These are phyloP conservation scores for Chrysochloris asiatica DNA, from an alignment of 2,113 vertebrate genomes.

Conservation along the genomic window DNA sequence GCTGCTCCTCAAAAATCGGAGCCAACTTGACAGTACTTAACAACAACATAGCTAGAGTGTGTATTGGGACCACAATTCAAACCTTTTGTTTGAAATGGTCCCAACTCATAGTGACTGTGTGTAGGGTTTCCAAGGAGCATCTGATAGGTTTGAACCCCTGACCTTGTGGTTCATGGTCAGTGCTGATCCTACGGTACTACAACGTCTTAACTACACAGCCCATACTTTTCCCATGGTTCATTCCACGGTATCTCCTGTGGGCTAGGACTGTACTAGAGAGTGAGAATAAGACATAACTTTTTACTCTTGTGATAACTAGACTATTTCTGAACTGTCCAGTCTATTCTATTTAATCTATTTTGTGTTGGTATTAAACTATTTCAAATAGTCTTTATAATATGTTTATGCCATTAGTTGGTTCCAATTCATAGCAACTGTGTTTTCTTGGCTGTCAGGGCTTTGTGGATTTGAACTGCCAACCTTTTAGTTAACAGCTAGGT, in stretches of 20 bases:
- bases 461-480: not conserved
- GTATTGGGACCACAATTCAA: too few relatives aligned
- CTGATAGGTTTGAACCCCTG: too few relatives aligned
- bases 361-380: not conserved
- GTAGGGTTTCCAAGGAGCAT: too few relatives aligned
- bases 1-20: too few relatives aligned
- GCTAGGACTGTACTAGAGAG: not conserved
- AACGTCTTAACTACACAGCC: not conserved
- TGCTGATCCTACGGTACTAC: too few relatives aligned
- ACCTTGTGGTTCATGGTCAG: too few relatives aligned
- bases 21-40: too few relatives aligned
- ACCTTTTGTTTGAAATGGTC: too few relatives aligned
- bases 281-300: not conserved
- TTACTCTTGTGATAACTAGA: slow-evolving; percentile 14
- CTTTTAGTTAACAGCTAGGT: not conserved
- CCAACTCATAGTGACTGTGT: too few relatives aligned
- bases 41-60: too few relatives aligned
- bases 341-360: not conserved
- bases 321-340: not conserved
- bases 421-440: not conserved
- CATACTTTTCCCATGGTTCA: slow-evolving; percentile 4
- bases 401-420: not conserved
- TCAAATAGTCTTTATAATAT: not conserved
- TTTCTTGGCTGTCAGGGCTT: not conserved
- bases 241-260: slow-evolving; percentile 10